phyloP scores from a whole-genome alignment of 2,113 vertebrate species.

The Herpetotheres cachinnans region DNA sequence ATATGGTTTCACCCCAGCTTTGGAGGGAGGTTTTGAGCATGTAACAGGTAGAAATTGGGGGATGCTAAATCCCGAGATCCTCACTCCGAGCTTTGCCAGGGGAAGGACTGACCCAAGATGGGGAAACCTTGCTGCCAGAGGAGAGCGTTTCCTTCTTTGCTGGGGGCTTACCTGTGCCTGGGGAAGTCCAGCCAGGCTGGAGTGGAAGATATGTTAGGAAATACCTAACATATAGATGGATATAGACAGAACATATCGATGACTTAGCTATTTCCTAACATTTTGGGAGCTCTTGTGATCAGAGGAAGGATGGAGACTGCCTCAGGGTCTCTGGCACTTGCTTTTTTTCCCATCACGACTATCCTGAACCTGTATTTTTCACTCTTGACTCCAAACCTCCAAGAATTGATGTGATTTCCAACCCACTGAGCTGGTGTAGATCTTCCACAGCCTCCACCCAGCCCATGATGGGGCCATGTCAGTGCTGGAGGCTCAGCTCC shows the following conservation, averaged over 20 bases:
- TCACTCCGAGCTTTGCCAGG: neutral
- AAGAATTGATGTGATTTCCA: rapidly evolving
- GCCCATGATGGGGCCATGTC: neutral
- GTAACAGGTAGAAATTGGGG: neutral
- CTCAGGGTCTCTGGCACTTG: neutral
- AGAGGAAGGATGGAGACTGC: neutral
- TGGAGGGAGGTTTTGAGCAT: neutral
- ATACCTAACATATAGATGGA: no score
- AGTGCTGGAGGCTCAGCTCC: neutral
- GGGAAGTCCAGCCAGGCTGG: neutral
- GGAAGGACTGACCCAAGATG: neutral
- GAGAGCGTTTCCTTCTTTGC: neutral
- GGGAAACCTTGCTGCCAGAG: neutral
- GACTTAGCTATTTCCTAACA: neutral
- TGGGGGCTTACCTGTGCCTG: neutral
- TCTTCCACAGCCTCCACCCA: neutral
- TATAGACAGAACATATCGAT: rapidly evolving
- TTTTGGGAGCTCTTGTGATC: neutral
- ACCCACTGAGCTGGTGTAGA: rapidly evolving
- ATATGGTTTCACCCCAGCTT: rapidly evolving
- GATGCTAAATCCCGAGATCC: neutral
- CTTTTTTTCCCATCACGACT: rapidly evolving
- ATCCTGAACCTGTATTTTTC: neutral
- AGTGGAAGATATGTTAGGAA: neutral
- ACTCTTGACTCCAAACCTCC: neutral